A percentile compares a stretch with the other conserved stretches of the same genome.
Conservation (phyloP, 2,888 invertebrate genomes). For the Andrena camellia region DNA sequence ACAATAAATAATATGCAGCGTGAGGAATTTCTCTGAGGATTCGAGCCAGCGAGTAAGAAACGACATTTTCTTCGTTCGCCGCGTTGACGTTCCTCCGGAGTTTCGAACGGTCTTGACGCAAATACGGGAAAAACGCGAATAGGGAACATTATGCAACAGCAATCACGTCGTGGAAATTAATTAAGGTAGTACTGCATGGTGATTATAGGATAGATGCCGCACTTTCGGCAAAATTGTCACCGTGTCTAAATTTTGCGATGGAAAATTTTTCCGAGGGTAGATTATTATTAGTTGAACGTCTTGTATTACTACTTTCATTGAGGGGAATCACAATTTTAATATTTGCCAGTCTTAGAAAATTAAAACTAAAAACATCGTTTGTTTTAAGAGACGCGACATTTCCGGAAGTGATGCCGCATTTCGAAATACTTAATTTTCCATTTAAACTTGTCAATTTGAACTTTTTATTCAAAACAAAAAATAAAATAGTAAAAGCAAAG, state of each 20-base stretch:
- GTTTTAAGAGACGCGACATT: too few species aligned
- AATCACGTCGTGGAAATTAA: constrained; percentile 5
- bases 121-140: constrained; percentile 19
- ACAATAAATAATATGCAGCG: constrained; percentile 74
- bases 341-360: too few species aligned
- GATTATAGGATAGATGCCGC: not conserved
- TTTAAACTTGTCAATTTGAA: too few species aligned
- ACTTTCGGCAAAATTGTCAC: not conserved
- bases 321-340: too few species aligned
- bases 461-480: too few species aligned
- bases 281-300: too few species aligned
- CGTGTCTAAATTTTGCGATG: not conserved
- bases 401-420: too few species aligned
- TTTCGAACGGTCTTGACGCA: constrained; percentile 21
- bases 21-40: constrained; percentile 51
- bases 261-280: too few species aligned
- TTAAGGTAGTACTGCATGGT: not conserved
- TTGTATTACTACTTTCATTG: too few species aligned
- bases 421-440: too few species aligned
- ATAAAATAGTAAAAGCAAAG: too few species aligned
- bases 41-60: constrained; percentile 45
- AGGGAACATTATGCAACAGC: not conserved
- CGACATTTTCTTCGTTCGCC: constrained; percentile 7
- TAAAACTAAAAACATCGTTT: too few species aligned
- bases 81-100: constrained; percentile 28